Evolutionary conservation across 2,113 vertebrate genomes (phyloP).

Genomic region (Nothoprocta pentlandii): DNA sequence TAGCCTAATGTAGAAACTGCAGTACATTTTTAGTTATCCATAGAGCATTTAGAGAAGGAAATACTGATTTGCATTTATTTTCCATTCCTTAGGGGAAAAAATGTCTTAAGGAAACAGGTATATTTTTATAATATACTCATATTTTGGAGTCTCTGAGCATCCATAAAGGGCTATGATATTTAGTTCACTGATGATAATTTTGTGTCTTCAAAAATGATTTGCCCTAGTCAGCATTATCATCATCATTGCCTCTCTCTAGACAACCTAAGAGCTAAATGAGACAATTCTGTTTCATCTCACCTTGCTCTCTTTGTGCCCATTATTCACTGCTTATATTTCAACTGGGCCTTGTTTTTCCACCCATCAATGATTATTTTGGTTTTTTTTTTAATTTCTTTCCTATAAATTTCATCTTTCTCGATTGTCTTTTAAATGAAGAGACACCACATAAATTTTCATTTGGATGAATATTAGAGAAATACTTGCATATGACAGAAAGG

Average conservation of each 20-base stretch:
- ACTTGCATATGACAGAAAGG: not conserved
- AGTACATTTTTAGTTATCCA: not conserved
- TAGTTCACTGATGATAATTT: not conserved
- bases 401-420: not conserved
- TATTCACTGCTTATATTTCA: not conserved
- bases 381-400: not conserved
- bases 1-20: conserved; percentile 1
- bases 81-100: not conserved
- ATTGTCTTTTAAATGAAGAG: not conserved
- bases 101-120: not conserved
- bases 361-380: not conserved
- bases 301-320: not conserved
- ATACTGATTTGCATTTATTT: not conserved
- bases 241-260: not conserved
- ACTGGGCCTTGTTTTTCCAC: not conserved
- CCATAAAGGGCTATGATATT: not conserved
- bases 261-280: not conserved
- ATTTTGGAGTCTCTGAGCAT: not conserved
- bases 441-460: conserved; percentile 1
- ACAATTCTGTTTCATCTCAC: not conserved
- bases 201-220: not conserved
- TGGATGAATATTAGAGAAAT: not conserved
- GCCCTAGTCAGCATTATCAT: not conserved
- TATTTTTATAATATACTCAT: not conserved
- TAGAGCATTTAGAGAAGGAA: not conserved